Evolutionary conservation across 35 echinoderm and acorn worm genomes (phyloP), one percentile per base, ranked within the genome.

Genomic region (Amphiura filiformis): DNA sequence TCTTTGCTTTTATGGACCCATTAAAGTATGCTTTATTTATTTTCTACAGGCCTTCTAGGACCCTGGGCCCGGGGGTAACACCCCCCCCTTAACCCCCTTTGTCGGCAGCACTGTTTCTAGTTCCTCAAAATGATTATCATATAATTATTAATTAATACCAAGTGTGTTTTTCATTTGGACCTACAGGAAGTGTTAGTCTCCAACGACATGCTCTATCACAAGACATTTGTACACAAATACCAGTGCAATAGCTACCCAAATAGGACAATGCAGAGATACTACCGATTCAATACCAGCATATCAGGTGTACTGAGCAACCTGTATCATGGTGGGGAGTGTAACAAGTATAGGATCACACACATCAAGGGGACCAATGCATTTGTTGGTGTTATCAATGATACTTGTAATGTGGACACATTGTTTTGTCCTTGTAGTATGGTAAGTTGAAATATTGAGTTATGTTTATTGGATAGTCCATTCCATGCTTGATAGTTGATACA

Each of bases 401-500:
- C 96, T 0, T 99, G 96, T 75, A 89, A 94, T 44, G 84, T 87
- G 52, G 87, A 95, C 39, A 99, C 96, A 22, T 84, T 90, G 4
- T 99, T 99, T 81, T 99, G 96, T 61, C 96, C 96, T 13, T 99
- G 96, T 80, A 99, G 96, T 42, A 99, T 94, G 90, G 96, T 99
- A 81, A 94, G 96, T 85, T 47, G 15, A 1, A 9, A 9, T 20
- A 82, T 30, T 80, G 31, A 23, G 33, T 80, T 5, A 12, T 32
- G n/a, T n/a, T n/a, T n/a, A n/a, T n/a, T n/a, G n/a, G n/a, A 78
- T 78, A 13, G 77, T 78, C 13, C 13, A 13, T 61, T 13, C 13
- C 14, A 12, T 17, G 57, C 39, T 31, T 84, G 9, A n/a, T 15
- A 84, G 57, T 32, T 4, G 18, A 56, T 57, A 65, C 12, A 82